A percentile compares a stretch with the other conserved stretches of the same genome.
Evolutionary conservation across 2,113 vertebrate genomes (phyloP).

Genomic region (Aleadryas rufinucha): DNA sequence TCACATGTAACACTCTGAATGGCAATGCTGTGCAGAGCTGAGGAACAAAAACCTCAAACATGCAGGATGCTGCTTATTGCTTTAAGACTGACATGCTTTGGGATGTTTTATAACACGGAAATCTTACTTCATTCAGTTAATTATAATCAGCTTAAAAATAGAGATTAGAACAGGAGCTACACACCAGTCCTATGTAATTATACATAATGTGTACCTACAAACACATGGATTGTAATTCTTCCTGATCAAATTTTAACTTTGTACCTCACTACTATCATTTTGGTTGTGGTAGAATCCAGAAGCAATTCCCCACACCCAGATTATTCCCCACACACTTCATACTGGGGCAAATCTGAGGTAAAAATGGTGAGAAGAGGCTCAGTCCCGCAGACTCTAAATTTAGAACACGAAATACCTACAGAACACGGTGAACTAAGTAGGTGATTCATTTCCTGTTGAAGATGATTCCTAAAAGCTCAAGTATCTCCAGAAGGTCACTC

Average conservation of each 20-base stretch:
- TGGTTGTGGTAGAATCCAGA: background rate
- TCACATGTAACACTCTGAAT: background rate
- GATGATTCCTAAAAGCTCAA: slow-evolving; percentile 31
- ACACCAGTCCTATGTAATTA: background rate
- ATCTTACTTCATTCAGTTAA: background rate
- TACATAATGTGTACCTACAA: background rate
- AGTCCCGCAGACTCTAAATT: background rate
- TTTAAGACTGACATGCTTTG: background rate
- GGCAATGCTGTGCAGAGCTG: background rate
- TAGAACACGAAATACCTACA: slow-evolving; percentile 8
- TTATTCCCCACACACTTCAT: background rate
- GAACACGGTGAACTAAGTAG: background rate
- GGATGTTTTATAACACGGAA: background rate
- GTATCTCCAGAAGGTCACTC: slow-evolving; percentile 48
- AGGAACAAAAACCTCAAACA: background rate
- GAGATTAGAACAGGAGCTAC: background rate
- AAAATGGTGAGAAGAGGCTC: background rate
- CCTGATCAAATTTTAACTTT: background rate
- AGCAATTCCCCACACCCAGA: background rate
- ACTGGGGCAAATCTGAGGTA: background rate
- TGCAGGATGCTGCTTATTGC: background rate
- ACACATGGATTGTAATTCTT: background rate
- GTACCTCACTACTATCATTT: background rate
- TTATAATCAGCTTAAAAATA: background rate
- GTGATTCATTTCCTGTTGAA: slow-evolving; percentile 41